Evolutionary conservation across 2,113 vertebrate genomes (phyloP), one percentile per base, ranked within the genome.

Genomic region (Turnix velox): DNA sequence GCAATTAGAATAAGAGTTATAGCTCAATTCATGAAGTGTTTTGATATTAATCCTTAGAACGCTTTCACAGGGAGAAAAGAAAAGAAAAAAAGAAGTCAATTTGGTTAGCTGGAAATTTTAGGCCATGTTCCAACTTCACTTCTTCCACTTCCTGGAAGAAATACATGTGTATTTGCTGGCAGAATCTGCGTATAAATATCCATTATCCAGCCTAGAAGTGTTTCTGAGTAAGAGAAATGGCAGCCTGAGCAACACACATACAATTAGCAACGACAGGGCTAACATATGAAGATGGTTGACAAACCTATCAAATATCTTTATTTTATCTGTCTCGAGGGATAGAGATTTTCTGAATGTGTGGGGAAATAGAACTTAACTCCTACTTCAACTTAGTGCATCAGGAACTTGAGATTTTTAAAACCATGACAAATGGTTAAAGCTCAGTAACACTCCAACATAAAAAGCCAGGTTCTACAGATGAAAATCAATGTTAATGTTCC

Each of bases 401-500:
- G 42, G 65, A 74, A 49, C 67, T 87, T 8, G 24, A 24, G 66
- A 85, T 54, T 62, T 77, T 76, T 91, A 87, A 95, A 79, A 97
- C 88, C 19, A 92, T 88, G 96, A 95, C 94, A 97, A 98, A 97
- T 13, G 75, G 86, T 95, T 95, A 96, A 91, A 95, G 94, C 90
- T 96, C 95, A 77, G 87, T 58, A 96, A 94, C 87, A 95, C 93
- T 78, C 92, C 94, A 95, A 84, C 79, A 95, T 84, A 96, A 96
- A 92, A 96, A 95, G 86, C 23, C 92, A 92, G 92, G 93, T 96
- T 97, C 88, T 92, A 49, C 85, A 90, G 91, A 97, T 97, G 68
- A 97, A 97, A 98, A 96, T 97, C 94, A 93, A 91, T 90, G 96
- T 95, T 94, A 97, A 96, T 78, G 63, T 97, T 96, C 97, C 81